These are phyloP conservation scores for Alentia gelatinosa DNA, from an alignment of 2,888 invertebrate genomes.

Conservation along the genomic window DNA sequence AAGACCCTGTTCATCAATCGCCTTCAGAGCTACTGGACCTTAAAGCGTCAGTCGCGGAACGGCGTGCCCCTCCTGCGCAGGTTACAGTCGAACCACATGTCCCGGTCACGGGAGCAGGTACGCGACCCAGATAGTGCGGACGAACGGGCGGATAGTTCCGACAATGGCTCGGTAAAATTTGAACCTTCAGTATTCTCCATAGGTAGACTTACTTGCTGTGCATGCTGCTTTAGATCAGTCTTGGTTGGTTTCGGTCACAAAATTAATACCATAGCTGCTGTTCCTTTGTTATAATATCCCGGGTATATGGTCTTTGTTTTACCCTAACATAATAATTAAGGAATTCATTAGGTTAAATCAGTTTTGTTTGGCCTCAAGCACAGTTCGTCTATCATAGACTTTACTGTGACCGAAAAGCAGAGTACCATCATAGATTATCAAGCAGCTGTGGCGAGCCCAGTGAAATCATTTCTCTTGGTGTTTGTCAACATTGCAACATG, in stretches of 20 bases:
- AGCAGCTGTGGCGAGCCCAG: conserved; percentile 38
- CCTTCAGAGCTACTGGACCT: conserved; percentile 97
- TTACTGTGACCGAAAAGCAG: background rate
- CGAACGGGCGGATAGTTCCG: conserved; percentile 29
- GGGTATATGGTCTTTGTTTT: background rate
- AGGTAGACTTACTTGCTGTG: conserved; percentile 50
- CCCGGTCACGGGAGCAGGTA: conserved; percentile 65
- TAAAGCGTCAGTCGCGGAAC: conserved; percentile 95
- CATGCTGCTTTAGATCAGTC: conserved; percentile 43
- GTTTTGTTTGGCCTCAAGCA: background rate
- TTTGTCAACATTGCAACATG: conserved; percentile 40
- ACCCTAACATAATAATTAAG: conserved; percentile 12
- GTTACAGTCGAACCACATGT: conserved; percentile 84
- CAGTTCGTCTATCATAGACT: background rate
- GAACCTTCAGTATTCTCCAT: conserved; percentile 46
- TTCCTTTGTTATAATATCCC: background rate
- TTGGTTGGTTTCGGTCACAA: conserved; percentile 51
- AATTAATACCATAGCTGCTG: conserved; percentile 42
- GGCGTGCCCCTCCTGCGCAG: conserved; percentile 96
- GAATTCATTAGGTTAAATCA: background rate
- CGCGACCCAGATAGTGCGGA: conserved; percentile 7
- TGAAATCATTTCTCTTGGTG: conserved; percentile 25
- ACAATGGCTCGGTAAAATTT: conserved; percentile 46
- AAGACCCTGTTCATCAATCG: conserved; percentile 91
- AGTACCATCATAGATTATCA: background rate